Percentiles rank a stretch among this genome's conserved stretches.
Conservation (phyloP, 1,140 invertebrate species). For the Diuraphis noxia region DNA sequence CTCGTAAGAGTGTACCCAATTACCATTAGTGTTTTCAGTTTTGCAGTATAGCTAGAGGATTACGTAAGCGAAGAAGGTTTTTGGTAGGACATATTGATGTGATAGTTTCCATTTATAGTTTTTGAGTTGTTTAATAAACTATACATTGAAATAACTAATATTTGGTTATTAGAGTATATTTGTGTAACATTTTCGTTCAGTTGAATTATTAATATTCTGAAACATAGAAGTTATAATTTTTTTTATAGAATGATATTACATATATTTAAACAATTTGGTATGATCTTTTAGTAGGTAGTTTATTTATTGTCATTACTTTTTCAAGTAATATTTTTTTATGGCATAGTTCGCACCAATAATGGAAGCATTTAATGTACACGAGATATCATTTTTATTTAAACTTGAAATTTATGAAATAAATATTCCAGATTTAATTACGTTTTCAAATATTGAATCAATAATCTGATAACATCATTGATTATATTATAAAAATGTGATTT, state of each 20-base stretch:
- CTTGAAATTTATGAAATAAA: not conserved
- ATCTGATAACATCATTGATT: not conserved
- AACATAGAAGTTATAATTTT: not conserved
- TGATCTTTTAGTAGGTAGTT: not conserved
- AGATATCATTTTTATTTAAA: not conserved
- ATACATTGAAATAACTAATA: not conserved
- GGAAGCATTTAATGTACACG: not conserved
- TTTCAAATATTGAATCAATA: not conserved
- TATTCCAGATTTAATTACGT: not conserved
- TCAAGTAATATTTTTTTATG: not conserved
- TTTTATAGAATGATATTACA: not conserved
- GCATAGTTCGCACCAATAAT: conserved; percentile 5
- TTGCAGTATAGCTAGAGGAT: no score
- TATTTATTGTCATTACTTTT: not conserved
- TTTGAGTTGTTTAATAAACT: not conserved
- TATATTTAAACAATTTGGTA: not conserved
- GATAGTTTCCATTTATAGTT: not conserved
- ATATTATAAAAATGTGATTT: not conserved
- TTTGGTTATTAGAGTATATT: not conserved
- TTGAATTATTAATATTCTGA: conserved; percentile 32
- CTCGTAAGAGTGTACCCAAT: no score
- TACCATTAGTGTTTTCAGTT: no score
- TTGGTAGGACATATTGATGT: no score
- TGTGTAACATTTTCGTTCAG: not conserved
- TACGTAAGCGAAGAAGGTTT: no score